Conservation (phyloP, 2,113 vertebrate species). For the Origma solitaria region DNA sequence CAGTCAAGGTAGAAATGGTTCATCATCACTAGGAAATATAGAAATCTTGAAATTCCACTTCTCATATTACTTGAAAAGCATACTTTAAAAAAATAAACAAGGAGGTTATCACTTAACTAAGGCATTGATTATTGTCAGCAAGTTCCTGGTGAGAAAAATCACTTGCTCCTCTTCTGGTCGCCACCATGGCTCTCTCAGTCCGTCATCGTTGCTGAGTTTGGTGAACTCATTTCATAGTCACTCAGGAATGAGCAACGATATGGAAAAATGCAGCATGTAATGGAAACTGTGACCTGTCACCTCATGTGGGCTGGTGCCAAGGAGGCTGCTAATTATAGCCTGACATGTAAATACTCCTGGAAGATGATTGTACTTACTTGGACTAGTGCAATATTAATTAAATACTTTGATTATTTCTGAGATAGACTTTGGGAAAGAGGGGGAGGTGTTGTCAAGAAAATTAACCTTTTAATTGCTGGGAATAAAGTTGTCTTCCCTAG, state of each 20-base stretch:
- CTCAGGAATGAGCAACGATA: background rate
- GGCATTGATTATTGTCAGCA: background rate
- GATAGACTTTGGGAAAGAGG: background rate
- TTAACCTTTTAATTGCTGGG: slow-evolving; percentile 1
- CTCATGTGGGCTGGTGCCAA: slow-evolving; percentile 2
- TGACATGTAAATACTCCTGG: slow-evolving; percentile 31
- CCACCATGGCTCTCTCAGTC: background rate
- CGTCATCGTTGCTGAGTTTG: background rate
- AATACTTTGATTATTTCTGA: slow-evolving; percentile 52
- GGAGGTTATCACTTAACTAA: background rate
- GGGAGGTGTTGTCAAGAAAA: background rate
- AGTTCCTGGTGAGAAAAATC: background rate
- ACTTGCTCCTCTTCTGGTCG: background rate
- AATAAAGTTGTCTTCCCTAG: background rate
- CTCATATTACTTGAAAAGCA: background rate
- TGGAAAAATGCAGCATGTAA: slow-evolving; percentile 33
- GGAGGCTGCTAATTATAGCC: slow-evolving; percentile 54
- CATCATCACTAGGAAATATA: background rate
- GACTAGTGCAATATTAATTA: slow-evolving; percentile 40
- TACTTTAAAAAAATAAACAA: background rate
- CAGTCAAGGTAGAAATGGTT: background rate
- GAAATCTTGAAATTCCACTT: background rate
- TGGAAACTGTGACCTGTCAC: slow-evolving; percentile 35
- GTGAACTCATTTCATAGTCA: background rate
- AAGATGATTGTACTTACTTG: slow-evolving; percentile 55